Evolutionary conservation across 2,797 vertebrate species (phyloP).

Genomic region (Peromyscus attwateri): DNA sequence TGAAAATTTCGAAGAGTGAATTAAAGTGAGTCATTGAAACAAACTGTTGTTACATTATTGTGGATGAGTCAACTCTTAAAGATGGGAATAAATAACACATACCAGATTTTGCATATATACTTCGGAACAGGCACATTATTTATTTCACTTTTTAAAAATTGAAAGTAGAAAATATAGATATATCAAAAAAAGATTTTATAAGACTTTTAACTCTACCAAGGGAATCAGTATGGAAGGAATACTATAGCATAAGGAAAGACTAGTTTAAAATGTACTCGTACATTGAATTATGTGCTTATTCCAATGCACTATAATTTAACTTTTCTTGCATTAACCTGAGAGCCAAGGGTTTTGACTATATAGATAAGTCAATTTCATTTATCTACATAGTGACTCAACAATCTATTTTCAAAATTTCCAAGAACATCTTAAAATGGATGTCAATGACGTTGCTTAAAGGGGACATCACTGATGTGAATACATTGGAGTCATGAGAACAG

Average conservation of each 20-base stretch:
- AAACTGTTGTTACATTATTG: constrained; percentile 28
- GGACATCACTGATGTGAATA: neutral
- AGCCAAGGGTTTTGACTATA: neutral
- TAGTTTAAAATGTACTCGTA: neutral
- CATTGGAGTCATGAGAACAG: neutral
- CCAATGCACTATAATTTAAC: neutral
- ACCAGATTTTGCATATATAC: neutral
- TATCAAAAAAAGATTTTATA: neutral
- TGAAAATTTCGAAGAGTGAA: constrained; percentile 27
- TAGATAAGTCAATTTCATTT: neutral
- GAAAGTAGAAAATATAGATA: neutral
- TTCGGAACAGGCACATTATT: neutral
- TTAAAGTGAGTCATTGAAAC: constrained; percentile 57
- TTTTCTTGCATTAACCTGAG: neutral
- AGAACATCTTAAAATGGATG: neutral
- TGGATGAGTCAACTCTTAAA: constrained; percentile 39
- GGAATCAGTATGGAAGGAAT: neutral
- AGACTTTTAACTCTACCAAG: neutral
- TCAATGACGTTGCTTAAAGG: neutral
- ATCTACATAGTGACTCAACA: neutral
- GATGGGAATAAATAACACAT: neutral
- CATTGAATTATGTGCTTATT: constrained; percentile 2
- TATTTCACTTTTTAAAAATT: neutral
- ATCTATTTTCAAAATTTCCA: neutral
- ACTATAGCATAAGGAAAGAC: neutral